phyloP scores from a whole-genome alignment of 2,888 invertebrate species.

The Dryocosmus kuriphilus region DNA sequence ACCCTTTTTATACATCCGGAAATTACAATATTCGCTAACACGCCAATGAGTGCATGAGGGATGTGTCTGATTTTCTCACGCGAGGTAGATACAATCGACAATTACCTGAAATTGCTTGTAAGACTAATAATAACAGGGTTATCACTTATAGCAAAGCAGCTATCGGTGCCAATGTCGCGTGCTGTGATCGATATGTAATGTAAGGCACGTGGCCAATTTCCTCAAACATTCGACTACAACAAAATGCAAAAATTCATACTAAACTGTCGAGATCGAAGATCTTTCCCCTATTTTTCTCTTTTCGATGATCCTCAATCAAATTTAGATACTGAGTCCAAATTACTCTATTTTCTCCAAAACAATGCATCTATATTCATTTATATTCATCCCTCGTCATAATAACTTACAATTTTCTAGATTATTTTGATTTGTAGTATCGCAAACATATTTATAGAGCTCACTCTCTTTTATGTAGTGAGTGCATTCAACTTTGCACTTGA shows the following conservation, averaged over 20 bases:
- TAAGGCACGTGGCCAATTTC: slow-evolving; percentile 30
- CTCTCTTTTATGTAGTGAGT: not conserved
- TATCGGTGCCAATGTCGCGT: slow-evolving; percentile 27
- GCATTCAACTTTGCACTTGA: slow-evolving; percentile 24
- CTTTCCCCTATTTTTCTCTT: not conserved
- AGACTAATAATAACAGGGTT: not conserved
- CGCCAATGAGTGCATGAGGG: not conserved
- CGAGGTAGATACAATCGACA: not conserved
- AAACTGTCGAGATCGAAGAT: slow-evolving; percentile 23
- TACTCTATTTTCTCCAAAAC: not conserved
- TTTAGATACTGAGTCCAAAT: not conserved
- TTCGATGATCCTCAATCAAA: not conserved
- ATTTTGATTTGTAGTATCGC: not conserved
- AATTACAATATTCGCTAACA: not conserved
- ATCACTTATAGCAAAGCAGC: slow-evolving; percentile 6
- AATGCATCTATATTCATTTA: not conserved
- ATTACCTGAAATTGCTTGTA: slow-evolving; percentile 10
- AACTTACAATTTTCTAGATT: not conserved
- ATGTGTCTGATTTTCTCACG: not conserved
- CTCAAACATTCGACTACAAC: not conserved
- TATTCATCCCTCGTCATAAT: not conserved
- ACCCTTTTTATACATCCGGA: not conserved
- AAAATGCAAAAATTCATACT: slow-evolving; percentile 4
- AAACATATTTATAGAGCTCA: not conserved
- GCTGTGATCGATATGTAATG: slow-evolving; percentile 23